These are phyloP conservation scores for Barypeithes pellucidus DNA, from an alignment of 2,888 invertebrate genomes.

Conservation along the genomic window DNA sequence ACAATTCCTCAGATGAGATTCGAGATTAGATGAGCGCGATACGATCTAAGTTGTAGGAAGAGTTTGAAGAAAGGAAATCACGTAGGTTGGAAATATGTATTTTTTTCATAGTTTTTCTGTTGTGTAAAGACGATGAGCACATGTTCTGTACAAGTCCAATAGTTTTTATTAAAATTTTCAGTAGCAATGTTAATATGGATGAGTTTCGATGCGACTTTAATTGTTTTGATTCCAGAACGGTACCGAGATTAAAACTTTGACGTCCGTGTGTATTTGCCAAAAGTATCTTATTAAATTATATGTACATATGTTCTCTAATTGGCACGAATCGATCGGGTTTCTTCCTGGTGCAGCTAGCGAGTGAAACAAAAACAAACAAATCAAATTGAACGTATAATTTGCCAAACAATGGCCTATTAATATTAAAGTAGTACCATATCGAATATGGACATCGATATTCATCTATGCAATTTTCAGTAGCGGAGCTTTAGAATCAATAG, in stretches of 20 bases:
- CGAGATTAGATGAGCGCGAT: slow-evolving; percentile 24
- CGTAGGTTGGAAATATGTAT: neutral
- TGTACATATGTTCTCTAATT: no score
- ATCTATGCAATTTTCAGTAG: slow-evolving; percentile 3
- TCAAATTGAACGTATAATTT: slow-evolving; percentile 35
- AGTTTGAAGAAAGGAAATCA: slow-evolving; percentile 16
- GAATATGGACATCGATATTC: slow-evolving; percentile 32
- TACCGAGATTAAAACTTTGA: no score
- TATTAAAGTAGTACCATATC: slow-evolving; percentile 21
- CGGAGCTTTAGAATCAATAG: neutral
- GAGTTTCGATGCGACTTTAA: no score
- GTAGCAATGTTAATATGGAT: no score
- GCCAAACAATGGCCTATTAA: slow-evolving; percentile 31
- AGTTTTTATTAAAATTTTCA: no score
- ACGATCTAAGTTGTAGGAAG: slow-evolving; percentile 19
- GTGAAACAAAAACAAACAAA: slow-evolving; percentile 27
- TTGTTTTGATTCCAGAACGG: no score
- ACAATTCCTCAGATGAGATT: slow-evolving; percentile 27
- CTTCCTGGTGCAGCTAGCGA: slow-evolving; percentile 23
- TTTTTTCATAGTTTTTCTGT: neutral
- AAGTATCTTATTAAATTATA: no score
- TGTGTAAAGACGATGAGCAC: no score
- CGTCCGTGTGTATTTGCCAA: no score
- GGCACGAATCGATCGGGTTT: slow-evolving; percentile 23
- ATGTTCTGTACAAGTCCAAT: no score